Percentiles rank a stretch among this genome's conserved stretches.
phyloP scores from a whole-genome alignment of 1,140 invertebrate species.

The Bradysia coprophila region DNA sequence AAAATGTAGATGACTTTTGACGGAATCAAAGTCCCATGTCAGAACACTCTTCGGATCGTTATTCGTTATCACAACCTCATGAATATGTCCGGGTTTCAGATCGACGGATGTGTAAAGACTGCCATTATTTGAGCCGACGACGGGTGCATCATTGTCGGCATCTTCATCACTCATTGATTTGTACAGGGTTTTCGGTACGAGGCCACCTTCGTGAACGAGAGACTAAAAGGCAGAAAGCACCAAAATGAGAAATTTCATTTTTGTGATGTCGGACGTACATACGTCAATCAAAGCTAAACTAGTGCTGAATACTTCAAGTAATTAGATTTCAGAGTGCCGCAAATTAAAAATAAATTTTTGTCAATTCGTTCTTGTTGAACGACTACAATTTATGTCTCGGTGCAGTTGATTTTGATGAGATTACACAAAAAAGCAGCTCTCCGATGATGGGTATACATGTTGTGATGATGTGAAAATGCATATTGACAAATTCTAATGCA shows the following conservation, averaged over 20 bases:
- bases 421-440: no score
- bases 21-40: conserved; percentile 94
- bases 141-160: conserved; percentile 18
- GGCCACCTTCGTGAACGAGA: conserved; percentile 65
- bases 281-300: no score
- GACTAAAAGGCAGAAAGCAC: conserved; percentile 35
- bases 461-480: no score
- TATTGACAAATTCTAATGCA: no score
- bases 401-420: no score
- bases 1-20: conserved; percentile 77
- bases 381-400: no score
- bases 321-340: no score
- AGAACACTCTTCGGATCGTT: conserved; percentile 74
- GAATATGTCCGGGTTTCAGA: conserved; percentile 39
- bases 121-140: conserved; percentile 26
- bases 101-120: conserved; percentile 34
- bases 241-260: not conserved
- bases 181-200: conserved; percentile 80
- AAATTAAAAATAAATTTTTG: no score
- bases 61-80: conserved; percentile 69
- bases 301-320: no score
- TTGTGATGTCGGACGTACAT: no score
- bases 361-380: no score
- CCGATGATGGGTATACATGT: no score
- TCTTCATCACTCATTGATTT: conserved; percentile 52